These are phyloP conservation scores for Himalopsyche phryganea DNA, from an alignment of 1,140 invertebrate genomes.

Conservation along the genomic window DNA sequence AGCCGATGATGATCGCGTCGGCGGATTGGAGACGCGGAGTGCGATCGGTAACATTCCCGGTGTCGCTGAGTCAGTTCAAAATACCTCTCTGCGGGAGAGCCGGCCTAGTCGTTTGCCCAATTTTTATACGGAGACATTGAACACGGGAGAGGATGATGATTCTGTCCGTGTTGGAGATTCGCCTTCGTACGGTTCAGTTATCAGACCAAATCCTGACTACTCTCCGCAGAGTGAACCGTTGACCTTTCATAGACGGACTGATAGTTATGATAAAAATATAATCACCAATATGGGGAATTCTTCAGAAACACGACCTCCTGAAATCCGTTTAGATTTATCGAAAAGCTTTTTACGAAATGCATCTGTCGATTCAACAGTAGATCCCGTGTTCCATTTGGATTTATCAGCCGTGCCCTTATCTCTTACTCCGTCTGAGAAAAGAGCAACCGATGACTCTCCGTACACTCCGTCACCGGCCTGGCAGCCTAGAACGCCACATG, in stretches of 20 bases:
- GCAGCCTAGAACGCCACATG: conserved; percentile 11
- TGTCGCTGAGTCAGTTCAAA: too few relatives aligned
- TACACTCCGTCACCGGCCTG: conserved; percentile 22
- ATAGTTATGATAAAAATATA: too few relatives aligned
- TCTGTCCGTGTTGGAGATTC: not conserved
- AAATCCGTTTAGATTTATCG: conserved; percentile 12
- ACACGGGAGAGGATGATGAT: conserved; percentile 16
- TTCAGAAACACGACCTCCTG: not conserved
- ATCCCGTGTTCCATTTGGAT: conserved; percentile 21
- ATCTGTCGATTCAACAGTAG: not conserved
- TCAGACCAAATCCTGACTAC: conserved; percentile 31
- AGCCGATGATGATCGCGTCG: not conserved
- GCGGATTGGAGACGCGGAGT: not conserved
- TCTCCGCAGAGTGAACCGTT: not conserved
- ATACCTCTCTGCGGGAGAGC: too few relatives aligned
- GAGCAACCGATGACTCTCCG: conserved; percentile 5
- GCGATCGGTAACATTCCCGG: too few relatives aligned
- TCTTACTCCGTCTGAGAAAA: not conserved
- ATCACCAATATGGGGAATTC: not conserved
- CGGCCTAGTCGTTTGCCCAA: conserved; percentile 19
- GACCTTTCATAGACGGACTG: too few relatives aligned
- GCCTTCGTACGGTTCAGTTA: conserved; percentile 25
- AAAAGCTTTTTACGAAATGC: conserved; percentile 5
- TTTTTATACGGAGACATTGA: conserved; percentile 32
- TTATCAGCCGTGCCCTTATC: conserved; percentile 12